Percentiles rank a stretch among this genome's conserved stretches.
These are phyloP conservation scores for Delia radicum DNA, from an alignment of 1,140 invertebrate species.

Conservation along the genomic window DNA sequence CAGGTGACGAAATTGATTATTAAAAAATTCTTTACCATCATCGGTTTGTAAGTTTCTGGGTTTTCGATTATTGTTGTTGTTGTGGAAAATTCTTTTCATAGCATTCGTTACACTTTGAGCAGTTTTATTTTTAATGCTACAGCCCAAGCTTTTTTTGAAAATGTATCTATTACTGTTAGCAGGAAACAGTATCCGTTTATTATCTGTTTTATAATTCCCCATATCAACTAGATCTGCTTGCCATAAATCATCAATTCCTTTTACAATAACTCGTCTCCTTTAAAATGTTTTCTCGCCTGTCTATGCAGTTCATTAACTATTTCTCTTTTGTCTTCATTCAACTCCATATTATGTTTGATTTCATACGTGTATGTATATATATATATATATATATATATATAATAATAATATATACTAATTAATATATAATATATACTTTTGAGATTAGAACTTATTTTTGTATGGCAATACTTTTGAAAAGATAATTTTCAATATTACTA, in stretches of 20 bases:
- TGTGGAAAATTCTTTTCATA: slow-evolving; percentile 34
- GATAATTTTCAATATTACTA: background rate
- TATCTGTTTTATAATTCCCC: slow-evolving; percentile 42
- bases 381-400: background rate
- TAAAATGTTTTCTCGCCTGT: slow-evolving; percentile 49
- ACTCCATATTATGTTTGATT: background rate
- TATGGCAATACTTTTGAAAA: background rate
- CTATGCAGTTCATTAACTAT: slow-evolving; percentile 44
- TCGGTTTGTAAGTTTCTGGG: slow-evolving; percentile 51
- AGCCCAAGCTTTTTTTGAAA: slow-evolving; percentile 57
- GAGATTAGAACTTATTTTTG: background rate
- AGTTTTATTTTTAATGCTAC: slow-evolving; percentile 57
- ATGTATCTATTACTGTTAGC: slow-evolving; percentile 57
- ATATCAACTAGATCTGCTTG: slow-evolving; percentile 55
- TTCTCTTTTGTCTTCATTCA: slow-evolving; percentile 34
- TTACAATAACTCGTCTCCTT: slow-evolving; percentile 40
- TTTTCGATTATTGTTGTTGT: slow-evolving; percentile 30
- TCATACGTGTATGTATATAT: background rate
- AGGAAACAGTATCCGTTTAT: slow-evolving; percentile 56
- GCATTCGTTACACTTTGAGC: slow-evolving; percentile 39
- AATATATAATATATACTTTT: background rate
- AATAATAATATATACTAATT: background rate
- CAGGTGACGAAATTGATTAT: slow-evolving; percentile 38
- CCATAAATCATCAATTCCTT: slow-evolving; percentile 51
- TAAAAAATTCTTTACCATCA: slow-evolving; percentile 47